Evolutionary conservation across 2,113 vertebrate species (phyloP).

Genomic region (Chloropsis hardwickii): DNA sequence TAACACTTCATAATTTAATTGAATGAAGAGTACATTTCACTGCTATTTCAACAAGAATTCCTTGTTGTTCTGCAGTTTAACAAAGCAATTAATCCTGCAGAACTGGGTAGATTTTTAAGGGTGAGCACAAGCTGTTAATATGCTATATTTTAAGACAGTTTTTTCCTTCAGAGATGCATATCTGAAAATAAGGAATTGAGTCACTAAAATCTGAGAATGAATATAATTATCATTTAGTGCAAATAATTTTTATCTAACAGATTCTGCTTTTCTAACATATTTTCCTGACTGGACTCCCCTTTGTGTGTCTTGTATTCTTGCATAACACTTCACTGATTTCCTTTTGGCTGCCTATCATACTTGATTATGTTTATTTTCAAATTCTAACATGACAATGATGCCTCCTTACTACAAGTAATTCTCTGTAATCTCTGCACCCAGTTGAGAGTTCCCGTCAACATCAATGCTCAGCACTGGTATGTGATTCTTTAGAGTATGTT

Average conservation of each 20-base stretch:
- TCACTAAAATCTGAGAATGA: background rate
- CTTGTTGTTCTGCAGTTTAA: conserved; percentile 7
- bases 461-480: background rate
- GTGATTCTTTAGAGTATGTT: conserved; percentile 19
- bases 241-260: background rate
- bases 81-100: background rate
- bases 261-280: conserved; percentile 62
- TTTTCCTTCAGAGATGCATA: conserved; percentile 9
- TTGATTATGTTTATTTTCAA: background rate
- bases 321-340: background rate
- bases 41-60: background rate
- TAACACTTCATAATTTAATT: background rate
- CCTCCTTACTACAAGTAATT: background rate
- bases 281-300: background rate
- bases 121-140: background rate
- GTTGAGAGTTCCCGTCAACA: background rate
- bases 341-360: background rate
- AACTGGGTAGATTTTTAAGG: background rate
- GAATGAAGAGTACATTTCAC: background rate
- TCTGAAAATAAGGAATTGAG: background rate
- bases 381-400: background rate
- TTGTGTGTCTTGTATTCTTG: background rate
- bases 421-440: background rate
- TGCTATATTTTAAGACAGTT: background rate
- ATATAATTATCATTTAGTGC: background rate